phyloP scores from a whole-genome alignment of 2,797 vertebrate genomes.

The Lutjanus argentimaculatus region DNA sequence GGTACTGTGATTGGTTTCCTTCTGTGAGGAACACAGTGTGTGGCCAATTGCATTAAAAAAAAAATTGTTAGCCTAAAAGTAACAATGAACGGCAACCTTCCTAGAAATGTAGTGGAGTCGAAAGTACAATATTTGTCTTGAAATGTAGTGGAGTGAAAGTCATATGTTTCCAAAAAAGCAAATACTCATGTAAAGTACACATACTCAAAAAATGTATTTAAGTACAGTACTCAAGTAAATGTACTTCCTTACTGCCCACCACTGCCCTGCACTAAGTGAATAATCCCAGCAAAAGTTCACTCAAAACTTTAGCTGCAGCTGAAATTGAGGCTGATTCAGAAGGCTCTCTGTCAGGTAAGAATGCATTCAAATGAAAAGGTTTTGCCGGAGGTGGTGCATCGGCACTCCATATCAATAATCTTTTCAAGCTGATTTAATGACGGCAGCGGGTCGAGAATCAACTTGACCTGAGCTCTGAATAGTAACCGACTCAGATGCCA shows the following conservation, averaged over 20 bases:
- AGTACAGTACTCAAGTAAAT: neutral
- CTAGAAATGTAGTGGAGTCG: too few relatives aligned
- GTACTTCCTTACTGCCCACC: too few relatives aligned
- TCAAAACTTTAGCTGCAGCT: neutral
- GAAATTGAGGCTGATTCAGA: neutral
- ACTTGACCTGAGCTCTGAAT: neutral
- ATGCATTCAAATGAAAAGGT: constrained; percentile 14
- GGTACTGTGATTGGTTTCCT: too few relatives aligned
- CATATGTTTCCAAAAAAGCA: too few relatives aligned
- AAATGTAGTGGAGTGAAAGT: too few relatives aligned
- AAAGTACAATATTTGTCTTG: too few relatives aligned
- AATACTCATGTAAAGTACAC: too few relatives aligned
- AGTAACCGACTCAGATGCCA: neutral
- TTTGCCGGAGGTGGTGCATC: neutral
- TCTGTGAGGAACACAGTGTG: too few relatives aligned
- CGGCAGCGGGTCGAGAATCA: neutral
- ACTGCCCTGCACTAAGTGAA: neutral
- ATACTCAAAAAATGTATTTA: too few relatives aligned
- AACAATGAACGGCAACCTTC: too few relatives aligned
- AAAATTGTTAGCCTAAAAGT: too few relatives aligned
- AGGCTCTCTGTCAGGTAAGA: constrained; percentile 20
- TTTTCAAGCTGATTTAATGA: constrained; percentile 26
- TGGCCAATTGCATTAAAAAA: too few relatives aligned
- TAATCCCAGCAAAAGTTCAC: neutral
- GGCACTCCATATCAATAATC: neutral